These are phyloP conservation scores for Eulemur rubriventer DNA, from an alignment of 2,797 vertebrate genomes.

Conservation along the genomic window DNA sequence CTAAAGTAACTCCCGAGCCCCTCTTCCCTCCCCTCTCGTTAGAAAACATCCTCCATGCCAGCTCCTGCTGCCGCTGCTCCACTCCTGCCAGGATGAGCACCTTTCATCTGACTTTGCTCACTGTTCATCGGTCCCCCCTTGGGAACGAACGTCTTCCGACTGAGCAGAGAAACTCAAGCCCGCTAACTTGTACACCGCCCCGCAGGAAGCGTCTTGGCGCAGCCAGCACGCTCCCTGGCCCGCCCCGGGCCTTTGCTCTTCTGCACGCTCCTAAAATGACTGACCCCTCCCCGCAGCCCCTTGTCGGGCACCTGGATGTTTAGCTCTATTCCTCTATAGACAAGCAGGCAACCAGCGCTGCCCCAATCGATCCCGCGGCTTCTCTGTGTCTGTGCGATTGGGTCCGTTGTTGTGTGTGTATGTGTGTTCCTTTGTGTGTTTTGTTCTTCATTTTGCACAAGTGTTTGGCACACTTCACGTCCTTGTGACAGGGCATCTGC, in stretches of 20 bases:
- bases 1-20: slow-evolving; percentile 2
- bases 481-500: slow-evolving; percentile 64
- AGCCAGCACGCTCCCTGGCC: background rate
- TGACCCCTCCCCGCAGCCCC: slow-evolving; percentile 72
- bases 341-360: slow-evolving; percentile 99
- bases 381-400: slow-evolving; percentile 34
- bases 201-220: rapidly evolving
- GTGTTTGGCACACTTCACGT: slow-evolving; percentile 12
- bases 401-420: slow-evolving; percentile 77
- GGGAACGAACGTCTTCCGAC: slow-evolving; percentile 60
- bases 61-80: slow-evolving; percentile 65
- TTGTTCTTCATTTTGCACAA: slow-evolving; percentile 69
- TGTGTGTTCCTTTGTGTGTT: slow-evolving; percentile 80
- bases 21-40: background rate
- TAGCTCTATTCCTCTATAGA: slow-evolving; percentile 94
- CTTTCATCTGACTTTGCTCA: slow-evolving; percentile 62
- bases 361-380: slow-evolving; percentile 85
- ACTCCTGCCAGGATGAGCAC: slow-evolving; percentile 54
- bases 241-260: background rate
- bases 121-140: slow-evolving; percentile 20
- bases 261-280: slow-evolving; percentile 78
- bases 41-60: slow-evolving; percentile 54
- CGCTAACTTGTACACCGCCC: background rate
- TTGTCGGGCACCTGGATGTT: slow-evolving; percentile 87
- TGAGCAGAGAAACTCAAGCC: background rate